These are phyloP conservation scores for Cremastinae sp. DNA, from an alignment of 2,888 invertebrate species.

Conservation along the genomic window DNA sequence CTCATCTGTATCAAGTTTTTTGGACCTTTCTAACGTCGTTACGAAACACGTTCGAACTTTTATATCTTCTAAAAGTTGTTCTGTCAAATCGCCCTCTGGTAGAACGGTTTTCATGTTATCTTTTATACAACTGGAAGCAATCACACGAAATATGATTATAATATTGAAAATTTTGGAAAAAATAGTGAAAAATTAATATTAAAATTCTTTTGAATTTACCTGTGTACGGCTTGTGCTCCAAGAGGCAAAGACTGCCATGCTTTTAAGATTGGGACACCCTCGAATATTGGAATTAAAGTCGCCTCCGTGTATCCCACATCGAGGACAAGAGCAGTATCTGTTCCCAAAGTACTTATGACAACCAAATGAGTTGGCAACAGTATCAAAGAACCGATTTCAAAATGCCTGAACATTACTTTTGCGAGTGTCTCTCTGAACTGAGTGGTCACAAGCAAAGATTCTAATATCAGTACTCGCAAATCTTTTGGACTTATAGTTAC, in stretches of 20 bases:
- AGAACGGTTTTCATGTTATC: slow-evolving; percentile 65
- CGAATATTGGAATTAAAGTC: slow-evolving; percentile 90
- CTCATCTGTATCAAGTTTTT: slow-evolving; percentile 80
- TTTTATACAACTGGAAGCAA: slow-evolving; percentile 68
- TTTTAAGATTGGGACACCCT: slow-evolving; percentile 91
- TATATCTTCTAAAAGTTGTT: slow-evolving; percentile 82
- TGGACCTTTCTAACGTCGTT: slow-evolving; percentile 86
- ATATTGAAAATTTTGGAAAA: neutral
- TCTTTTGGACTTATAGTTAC: slow-evolving; percentile 96
- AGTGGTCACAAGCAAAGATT: slow-evolving; percentile 92
- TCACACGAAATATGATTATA: neutral
- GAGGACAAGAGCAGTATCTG: slow-evolving; percentile 90
- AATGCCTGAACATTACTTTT: slow-evolving; percentile 94
- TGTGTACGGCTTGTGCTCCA: slow-evolving; percentile 87
- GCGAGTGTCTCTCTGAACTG: slow-evolving; percentile 93
- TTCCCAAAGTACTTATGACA: slow-evolving; percentile 90
- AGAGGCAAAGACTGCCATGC: slow-evolving; percentile 92
- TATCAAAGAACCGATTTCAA: slow-evolving; percentile 88
- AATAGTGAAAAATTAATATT: neutral
- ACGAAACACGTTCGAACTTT: slow-evolving; percentile 94
- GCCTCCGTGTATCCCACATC: slow-evolving; percentile 94
- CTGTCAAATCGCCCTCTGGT: slow-evolving; percentile 72
- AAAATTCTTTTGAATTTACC: slow-evolving; percentile 81
- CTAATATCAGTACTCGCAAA: slow-evolving; percentile 93
- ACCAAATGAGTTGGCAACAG: slow-evolving; percentile 94